These are phyloP conservation scores for Ennomos erosarius DNA, from an alignment of 2,888 invertebrate species.

Conservation along the genomic window DNA sequence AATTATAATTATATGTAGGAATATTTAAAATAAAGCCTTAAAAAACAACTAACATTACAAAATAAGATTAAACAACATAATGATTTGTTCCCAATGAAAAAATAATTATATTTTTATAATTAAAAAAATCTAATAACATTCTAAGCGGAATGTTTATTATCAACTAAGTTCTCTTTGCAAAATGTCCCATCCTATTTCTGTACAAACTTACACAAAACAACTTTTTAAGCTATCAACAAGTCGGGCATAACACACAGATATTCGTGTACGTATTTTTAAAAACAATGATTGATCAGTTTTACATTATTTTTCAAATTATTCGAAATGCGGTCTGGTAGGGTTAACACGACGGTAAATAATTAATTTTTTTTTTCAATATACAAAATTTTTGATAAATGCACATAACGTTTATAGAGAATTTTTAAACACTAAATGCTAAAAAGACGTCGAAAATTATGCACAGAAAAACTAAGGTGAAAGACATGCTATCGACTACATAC, in stretches of 20 bases:
- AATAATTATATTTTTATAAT: slow-evolving; percentile 69
- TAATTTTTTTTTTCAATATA: slow-evolving; percentile 57
- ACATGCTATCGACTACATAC: slow-evolving; percentile 77
- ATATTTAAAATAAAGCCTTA: slow-evolving; percentile 82
- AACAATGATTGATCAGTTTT: slow-evolving; percentile 69
- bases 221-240: slow-evolving; percentile 81
- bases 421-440: slow-evolving; percentile 74
- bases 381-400: slow-evolving; percentile 77
- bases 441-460: slow-evolving; percentile 78
- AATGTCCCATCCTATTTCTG: slow-evolving; percentile 85
- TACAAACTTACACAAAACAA: slow-evolving; percentile 84
- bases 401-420: slow-evolving; percentile 71
- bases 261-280: slow-evolving; percentile 68
- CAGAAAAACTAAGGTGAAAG: slow-evolving; percentile 69
- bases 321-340: slow-evolving; percentile 82
- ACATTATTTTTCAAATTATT: slow-evolving; percentile 43
- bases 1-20: slow-evolving; percentile 73
- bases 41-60: slow-evolving; percentile 84
- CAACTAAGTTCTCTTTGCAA: slow-evolving; percentile 85
- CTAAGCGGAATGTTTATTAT: slow-evolving; percentile 84
- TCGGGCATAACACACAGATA: slow-evolving; percentile 74
- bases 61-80: slow-evolving; percentile 85
- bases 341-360: slow-evolving; percentile 67
- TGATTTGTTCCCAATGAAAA: slow-evolving; percentile 84
- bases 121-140: slow-evolving; percentile 81